These are phyloP conservation scores for Ridgeia piscesae DNA, from an alignment of 1,140 invertebrate species.

Conservation along the genomic window DNA sequence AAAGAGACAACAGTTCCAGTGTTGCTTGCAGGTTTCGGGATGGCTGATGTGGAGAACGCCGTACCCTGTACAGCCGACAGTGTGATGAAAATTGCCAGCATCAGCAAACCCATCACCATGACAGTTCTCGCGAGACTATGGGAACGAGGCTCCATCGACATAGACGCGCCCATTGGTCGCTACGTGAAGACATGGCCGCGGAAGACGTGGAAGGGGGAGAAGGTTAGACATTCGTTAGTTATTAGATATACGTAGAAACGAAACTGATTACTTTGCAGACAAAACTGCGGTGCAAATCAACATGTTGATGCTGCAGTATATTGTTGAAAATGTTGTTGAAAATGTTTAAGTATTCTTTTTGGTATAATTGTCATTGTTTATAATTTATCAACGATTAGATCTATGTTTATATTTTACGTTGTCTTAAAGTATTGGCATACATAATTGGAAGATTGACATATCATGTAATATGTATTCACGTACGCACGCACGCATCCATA, in stretches of 20 bases:
- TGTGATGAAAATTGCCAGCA: conserved; percentile 66
- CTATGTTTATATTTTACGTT: too few species aligned
- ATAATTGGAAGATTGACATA: neutral
- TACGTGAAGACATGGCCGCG: conserved; percentile 59
- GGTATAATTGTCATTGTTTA: too few species aligned
- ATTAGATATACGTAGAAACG: conserved; percentile 15
- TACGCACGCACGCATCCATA: neutral
- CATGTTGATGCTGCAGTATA: neutral
- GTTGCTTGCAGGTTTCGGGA: conserved; percentile 58
- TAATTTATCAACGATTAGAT: too few species aligned
- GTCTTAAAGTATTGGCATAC: neutral
- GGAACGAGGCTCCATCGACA: conserved; percentile 61
- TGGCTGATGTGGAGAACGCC: conserved; percentile 62
- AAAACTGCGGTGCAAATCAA: neutral
- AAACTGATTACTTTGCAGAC: neutral
- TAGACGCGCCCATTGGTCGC: conserved; percentile 62
- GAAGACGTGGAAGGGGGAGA: conserved; percentile 58
- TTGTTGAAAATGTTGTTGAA: neutral
- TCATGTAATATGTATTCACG: neutral
- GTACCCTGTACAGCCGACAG: conserved; percentile 55
- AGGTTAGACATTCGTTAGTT: conserved; percentile 40
- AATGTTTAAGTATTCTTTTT: too few species aligned
- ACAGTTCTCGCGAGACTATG: conserved; percentile 58
- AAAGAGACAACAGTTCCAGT: neutral
- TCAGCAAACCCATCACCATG: conserved; percentile 64